Evolutionary conservation across 2,113 vertebrate species (phyloP), one percentile per base, ranked within the genome.

Genomic region (zebrafish (Danio rerio)): DNA sequence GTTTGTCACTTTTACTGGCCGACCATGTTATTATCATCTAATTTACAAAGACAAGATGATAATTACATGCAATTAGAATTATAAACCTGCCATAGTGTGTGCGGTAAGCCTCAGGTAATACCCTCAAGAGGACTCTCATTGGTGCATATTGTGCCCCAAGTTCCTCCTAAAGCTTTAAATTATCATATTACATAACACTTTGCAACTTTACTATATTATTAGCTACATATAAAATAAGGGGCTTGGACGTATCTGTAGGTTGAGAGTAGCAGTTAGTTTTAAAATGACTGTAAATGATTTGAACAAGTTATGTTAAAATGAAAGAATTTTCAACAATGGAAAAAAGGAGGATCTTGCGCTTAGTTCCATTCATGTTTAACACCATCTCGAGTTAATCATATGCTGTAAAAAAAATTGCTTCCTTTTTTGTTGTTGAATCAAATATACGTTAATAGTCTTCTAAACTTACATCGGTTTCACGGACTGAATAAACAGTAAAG

Each of bases 11-110:
- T 84, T 75, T 79, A 86, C 73, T 84, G 80, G 43, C 76, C 72
- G 68, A 68, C 81, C 72, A 52, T 81, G 68, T 80, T 82, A 86
- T 88, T 86, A 87, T 85, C 59, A 56, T 81, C 84, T 72, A 84
- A 81, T 82, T 88, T 81, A 78, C 83, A 80, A 84, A 78, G 77
- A 74, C 47, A 81, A 80, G 73, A 62, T 65, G 66, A 86, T 83
- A 85, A 88, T 88, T 81, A 86, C 68, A 78, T 77, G 77, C 77
- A 82, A 86, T 86, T 78, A 86, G 66, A 83, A 82, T 74, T 69
- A 81, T 68, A 84, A 81, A 82, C 79, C 82, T 82, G 82, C 70
- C 56, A 84, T 61, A n/a, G 47, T 73, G 69, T 72, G 53, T 73
- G 65, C 13, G 40, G 40, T 53, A 78, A 83, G 63, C 72, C 83